These are phyloP conservation scores for Martes martes DNA, from an alignment of 2,113 vertebrate genomes.

Conservation along the genomic window DNA sequence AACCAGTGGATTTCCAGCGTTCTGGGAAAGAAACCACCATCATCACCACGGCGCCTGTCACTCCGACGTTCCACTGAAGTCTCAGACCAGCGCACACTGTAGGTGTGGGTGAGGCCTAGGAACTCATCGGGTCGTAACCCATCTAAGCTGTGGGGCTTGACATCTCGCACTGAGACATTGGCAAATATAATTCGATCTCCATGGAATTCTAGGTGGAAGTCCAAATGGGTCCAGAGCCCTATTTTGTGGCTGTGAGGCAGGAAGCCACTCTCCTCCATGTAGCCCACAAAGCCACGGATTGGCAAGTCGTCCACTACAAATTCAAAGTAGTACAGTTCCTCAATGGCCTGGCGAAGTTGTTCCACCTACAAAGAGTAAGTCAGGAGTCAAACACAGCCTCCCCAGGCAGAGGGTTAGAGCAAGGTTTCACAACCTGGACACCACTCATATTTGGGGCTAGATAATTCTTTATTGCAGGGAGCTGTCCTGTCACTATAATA, in stretches of 20 bases:
- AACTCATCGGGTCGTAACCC: slow-evolving; percentile 81
- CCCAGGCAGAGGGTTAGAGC: background rate
- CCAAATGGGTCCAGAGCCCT: slow-evolving; percentile 92
- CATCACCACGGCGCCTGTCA: slow-evolving; percentile 86
- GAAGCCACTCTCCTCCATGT: slow-evolving; percentile 94
- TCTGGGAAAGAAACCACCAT: slow-evolving; percentile 92
- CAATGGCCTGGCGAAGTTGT: slow-evolving; percentile 90
- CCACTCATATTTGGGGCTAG: background rate
- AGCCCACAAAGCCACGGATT: slow-evolving; percentile 93
- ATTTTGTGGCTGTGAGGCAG: slow-evolving; percentile 94
- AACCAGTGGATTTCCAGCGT: slow-evolving; percentile 96
- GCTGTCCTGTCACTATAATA: background rate
- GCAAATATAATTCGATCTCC: slow-evolving; percentile 90
- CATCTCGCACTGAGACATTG: slow-evolving; percentile 92
- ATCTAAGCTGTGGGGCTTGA: slow-evolving; percentile 91
- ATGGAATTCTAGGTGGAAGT: slow-evolving; percentile 93
- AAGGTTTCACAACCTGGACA: background rate
- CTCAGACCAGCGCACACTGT: slow-evolving; percentile 92
- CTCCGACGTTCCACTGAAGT: slow-evolving; percentile 83
- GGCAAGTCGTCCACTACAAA: slow-evolving; percentile 94
- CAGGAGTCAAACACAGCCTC: slow-evolving; percentile 15
- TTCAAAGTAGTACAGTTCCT: slow-evolving; percentile 95
- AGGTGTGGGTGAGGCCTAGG: slow-evolving; percentile 87
- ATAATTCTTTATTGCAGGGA: background rate
- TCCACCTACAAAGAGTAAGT: slow-evolving; percentile 85